Percentiles rank a stretch among this genome's conserved stretches.
Evolutionary conservation across 2,113 vertebrate species (phyloP).

Genomic region (Otolemur garnettii): DNA sequence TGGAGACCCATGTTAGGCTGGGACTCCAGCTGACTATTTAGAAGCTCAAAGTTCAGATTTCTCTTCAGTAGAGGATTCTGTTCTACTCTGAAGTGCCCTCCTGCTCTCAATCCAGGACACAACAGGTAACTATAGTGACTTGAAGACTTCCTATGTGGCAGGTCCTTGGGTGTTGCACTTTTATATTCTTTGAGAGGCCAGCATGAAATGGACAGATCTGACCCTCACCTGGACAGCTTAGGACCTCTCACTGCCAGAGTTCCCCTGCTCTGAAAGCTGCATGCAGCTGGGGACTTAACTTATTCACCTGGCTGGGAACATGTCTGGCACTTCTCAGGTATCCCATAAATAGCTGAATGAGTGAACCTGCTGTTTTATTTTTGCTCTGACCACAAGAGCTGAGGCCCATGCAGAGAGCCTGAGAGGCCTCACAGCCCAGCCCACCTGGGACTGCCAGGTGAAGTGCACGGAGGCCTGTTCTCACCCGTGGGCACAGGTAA

Average conservation of each 20-base stretch:
- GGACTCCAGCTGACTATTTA: background rate
- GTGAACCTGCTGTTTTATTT: background rate
- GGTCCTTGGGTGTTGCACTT: background rate
- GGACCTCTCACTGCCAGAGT: background rate
- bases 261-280: background rate
- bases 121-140: too few species aligned
- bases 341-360: background rate
- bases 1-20: background rate
- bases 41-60: background rate
- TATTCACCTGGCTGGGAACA: background rate
- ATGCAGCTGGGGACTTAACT: fast-evolving
- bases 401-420: background rate
- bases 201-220: background rate
- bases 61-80: background rate
- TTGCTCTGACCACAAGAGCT: background rate
- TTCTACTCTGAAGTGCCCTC: background rate
- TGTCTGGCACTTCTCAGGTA: background rate
- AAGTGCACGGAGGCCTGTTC: background rate
- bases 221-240: background rate
- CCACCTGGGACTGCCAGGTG: background rate
- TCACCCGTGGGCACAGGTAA: background rate
- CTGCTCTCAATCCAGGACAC: background rate
- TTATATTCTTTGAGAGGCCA: background rate
- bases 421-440: fast-evolving
- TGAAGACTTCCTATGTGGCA: background rate